Conservation (phyloP, 1,140 invertebrate genomes). For the Colletes gigas region DNA sequence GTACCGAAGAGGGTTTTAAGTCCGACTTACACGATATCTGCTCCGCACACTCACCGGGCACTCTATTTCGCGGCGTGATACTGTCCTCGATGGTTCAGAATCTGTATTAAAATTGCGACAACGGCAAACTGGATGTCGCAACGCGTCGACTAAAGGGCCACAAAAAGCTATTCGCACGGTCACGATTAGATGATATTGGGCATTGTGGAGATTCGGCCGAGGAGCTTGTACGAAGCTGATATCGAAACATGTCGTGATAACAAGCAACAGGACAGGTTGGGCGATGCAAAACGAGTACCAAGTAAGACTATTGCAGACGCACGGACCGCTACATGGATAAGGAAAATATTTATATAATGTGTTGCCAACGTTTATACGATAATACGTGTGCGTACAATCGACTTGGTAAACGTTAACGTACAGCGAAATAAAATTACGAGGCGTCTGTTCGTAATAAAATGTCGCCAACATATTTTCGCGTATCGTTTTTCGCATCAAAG, state of each 20-base stretch:
- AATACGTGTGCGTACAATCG: no score
- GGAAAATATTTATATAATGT: no score
- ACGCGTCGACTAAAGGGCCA: constrained; percentile 36
- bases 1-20: constrained; percentile 71
- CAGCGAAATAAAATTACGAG: not conserved
- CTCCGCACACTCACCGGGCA: constrained; percentile 72
- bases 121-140: constrained; percentile 57
- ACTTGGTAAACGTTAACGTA: no score
- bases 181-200: constrained; percentile 56
- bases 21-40: constrained; percentile 79
- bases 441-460: not conserved
- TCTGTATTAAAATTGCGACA: constrained; percentile 76
- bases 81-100: constrained; percentile 49
- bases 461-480: no score
- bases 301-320: no score
- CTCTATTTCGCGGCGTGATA: constrained; percentile 71
- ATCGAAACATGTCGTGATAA: not conserved
- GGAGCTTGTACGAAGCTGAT: constrained; percentile 31
- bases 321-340: no score
- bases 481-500: not conserved
- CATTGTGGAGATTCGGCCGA: constrained; percentile 36
- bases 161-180: not conserved
- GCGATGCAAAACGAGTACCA: no score
- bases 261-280: not conserved
- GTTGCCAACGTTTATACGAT: no score